Percentiles rank a stretch among this genome's conserved stretches.
phyloP scores from a whole-genome alignment of 2,888 invertebrate genomes.

The Oasisia sp. region DNA sequence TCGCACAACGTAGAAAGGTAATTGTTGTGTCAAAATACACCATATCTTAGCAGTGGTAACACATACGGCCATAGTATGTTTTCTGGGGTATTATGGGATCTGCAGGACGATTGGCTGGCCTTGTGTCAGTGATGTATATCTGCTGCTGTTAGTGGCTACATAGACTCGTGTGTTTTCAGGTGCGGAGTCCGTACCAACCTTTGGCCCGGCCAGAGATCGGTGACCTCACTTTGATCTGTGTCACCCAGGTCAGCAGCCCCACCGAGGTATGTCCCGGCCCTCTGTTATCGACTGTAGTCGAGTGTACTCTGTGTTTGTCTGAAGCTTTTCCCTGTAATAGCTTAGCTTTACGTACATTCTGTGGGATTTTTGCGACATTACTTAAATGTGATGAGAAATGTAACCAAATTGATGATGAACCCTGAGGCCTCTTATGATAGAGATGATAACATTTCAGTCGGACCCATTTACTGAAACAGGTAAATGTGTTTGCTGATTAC shows the following conservation, averaged over 20 bases:
- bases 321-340: too few species aligned
- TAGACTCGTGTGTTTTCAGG: background rate
- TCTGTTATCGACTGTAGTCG: background rate
- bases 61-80: too few species aligned
- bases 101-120: too few species aligned
- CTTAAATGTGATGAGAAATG: background rate
- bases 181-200: background rate
- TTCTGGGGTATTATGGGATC: too few species aligned
- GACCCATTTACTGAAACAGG: background rate
- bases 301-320: too few species aligned
- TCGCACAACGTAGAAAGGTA: too few species aligned
- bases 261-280: background rate
- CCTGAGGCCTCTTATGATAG: background rate
- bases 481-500: too few species aligned
- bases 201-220: background rate
- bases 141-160: background rate
- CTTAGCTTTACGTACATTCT: too few species aligned
- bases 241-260: background rate
- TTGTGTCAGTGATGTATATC: background rate
- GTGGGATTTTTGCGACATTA: background rate
- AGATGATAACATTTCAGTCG: background rate
- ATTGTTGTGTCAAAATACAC: too few species aligned
- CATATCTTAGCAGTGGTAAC: too few species aligned
- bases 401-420: background rate
- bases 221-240: background rate